phyloP scores from a whole-genome alignment of 2,888 invertebrate genomes.

The Synanthedon myopaeformis region DNA sequence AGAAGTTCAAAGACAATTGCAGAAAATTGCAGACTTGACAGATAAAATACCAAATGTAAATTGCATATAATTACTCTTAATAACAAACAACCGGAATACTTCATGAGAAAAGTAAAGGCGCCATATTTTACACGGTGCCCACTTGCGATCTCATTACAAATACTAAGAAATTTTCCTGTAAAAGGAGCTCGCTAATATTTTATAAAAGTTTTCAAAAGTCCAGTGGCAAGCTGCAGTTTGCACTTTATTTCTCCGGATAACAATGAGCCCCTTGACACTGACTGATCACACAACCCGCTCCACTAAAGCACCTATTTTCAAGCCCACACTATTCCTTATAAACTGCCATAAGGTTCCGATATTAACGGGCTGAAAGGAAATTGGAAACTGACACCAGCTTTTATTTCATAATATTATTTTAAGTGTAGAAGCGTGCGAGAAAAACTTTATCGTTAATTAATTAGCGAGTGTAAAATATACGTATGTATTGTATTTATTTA shows the following conservation, averaged over 20 bases:
- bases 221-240: conserved; percentile 12
- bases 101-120: too few relatives aligned
- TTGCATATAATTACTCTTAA: too few relatives aligned
- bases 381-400: background rate
- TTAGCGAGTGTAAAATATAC: too few relatives aligned
- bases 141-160: conserved; percentile 6
- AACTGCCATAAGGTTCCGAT: background rate
- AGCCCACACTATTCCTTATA: background rate
- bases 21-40: too few relatives aligned
- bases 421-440: too few relatives aligned
- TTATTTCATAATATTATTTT: background rate
- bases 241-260: conserved; percentile 46
- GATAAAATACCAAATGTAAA: too few relatives aligned
- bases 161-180: background rate
- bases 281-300: conserved; percentile 29
- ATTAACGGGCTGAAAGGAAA: background rate
- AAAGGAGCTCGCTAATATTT: conserved; percentile 28
- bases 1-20: too few relatives aligned
- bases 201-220: conserved; percentile 34
- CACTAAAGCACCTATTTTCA: background rate
- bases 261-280: conserved; percentile 49
- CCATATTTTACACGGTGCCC: conserved; percentile 8
- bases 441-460: too few relatives aligned
- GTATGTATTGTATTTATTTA: too few relatives aligned
- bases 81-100: too few relatives aligned